A percentile compares a stretch with the other conserved stretches of the same genome.
Evolutionary conservation across 2,113 vertebrate species (phyloP).

Genomic region (Hippocampus zosterae): DNA sequence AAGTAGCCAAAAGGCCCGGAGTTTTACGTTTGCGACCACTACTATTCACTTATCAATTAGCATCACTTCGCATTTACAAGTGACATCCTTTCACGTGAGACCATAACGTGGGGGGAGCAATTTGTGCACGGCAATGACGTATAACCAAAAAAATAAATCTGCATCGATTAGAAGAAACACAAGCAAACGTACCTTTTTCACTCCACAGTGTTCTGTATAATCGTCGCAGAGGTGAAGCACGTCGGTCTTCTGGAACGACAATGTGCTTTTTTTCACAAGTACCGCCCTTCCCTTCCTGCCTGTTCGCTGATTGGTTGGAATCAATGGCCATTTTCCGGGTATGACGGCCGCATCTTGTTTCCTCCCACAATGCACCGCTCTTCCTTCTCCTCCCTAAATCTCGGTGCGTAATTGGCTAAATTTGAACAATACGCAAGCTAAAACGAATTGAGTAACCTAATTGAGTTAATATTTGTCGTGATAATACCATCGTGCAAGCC

Average conservation of each 20-base stretch:
- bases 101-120: too few relatives aligned
- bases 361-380: slow-evolving; percentile 86
- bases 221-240: slow-evolving; percentile 15
- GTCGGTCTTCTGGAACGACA: slow-evolving; percentile 54
- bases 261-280: slow-evolving; percentile 48
- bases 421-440: background rate
- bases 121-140: background rate
- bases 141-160: background rate
- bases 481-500: background rate
- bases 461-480: background rate
- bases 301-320: slow-evolving; percentile 73
- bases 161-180: background rate
- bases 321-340: slow-evolving; percentile 45
- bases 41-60: background rate
- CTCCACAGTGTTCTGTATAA: background rate
- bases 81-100: background rate
- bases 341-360: slow-evolving; percentile 84
- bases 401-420: background rate
- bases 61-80: background rate
- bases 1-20: background rate
- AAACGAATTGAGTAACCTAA: background rate
- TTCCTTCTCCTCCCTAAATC: background rate
- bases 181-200: background rate
- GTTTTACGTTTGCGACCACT: background rate
- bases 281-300: slow-evolving; percentile 66